A percentile compares a stretch with the other conserved stretches of the same genome.
These are phyloP conservation scores for Numida meleagris DNA, from an alignment of 2,113 vertebrate species.

Conservation along the genomic window DNA sequence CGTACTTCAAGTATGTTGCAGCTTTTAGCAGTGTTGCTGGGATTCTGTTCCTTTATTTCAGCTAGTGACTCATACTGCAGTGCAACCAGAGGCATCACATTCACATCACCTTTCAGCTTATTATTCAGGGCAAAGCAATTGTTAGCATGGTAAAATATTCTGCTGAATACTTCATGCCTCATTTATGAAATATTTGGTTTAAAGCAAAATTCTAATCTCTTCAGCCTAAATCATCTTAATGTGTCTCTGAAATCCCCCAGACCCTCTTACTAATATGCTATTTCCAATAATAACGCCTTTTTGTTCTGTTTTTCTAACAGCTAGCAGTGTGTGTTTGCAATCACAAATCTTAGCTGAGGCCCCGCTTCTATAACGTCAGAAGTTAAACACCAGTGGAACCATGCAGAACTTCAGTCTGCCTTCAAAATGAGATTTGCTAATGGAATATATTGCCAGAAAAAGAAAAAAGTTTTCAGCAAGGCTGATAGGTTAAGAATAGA, in stretches of 20 bases:
- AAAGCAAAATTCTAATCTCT: background rate
- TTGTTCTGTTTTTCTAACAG: background rate
- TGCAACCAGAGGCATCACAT: background rate
- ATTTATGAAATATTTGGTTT: background rate
- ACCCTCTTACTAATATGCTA: background rate
- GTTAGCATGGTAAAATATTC: background rate
- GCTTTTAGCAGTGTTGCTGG: background rate
- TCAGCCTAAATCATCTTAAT: background rate
- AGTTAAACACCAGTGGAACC: background rate
- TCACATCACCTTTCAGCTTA: background rate
- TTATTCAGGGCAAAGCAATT: conserved; percentile 17
- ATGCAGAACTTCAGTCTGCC: background rate
- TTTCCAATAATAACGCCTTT: background rate
- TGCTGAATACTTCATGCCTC: background rate
- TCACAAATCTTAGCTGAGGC: background rate
- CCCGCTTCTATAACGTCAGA: rapidly evolving
- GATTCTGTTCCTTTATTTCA: background rate
- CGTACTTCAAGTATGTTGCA: background rate
- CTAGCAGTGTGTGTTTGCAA: background rate
- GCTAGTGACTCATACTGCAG: conserved; percentile 48
- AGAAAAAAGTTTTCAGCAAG: background rate
- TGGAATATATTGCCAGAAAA: background rate
- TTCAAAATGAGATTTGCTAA: background rate
- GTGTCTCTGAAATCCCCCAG: background rate
- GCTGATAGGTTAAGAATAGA: background rate